Evolutionary conservation across 2,797 vertebrate genomes (phyloP).

Genomic region (Gallinago nigripennis): DNA sequence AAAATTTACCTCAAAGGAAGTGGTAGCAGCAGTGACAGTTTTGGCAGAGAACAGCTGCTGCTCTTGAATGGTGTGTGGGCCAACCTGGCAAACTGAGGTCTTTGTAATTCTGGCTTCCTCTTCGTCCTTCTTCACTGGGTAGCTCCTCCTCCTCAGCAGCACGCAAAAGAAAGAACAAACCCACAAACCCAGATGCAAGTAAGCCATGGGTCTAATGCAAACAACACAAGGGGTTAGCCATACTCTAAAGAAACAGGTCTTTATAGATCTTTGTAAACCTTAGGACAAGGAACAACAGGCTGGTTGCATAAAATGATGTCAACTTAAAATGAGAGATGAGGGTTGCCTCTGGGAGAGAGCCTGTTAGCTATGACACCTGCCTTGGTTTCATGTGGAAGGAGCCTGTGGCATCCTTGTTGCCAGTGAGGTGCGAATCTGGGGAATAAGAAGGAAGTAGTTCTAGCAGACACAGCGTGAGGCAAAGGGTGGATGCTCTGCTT

Average conservation of each 20-base stretch:
- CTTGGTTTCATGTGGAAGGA: not conserved
- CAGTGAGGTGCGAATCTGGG: not conserved
- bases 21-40: not conserved
- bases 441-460: not conserved
- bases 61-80: not conserved
- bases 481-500: not conserved
- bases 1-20: not conserved
- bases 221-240: not conserved
- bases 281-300: not conserved
- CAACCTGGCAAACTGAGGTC: not conserved
- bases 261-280: not conserved
- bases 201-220: not conserved
- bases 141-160: not conserved
- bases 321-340: not conserved
- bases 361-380: not conserved
- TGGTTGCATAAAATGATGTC: fast-evolving
- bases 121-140: not conserved
- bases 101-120: not conserved
- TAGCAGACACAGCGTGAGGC: not conserved
- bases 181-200: not conserved
- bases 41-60: not conserved
- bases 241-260: not conserved
- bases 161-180: not conserved
- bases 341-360: not conserved
- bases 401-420: not conserved